A percentile compares a stretch with the other conserved stretches of the same genome.
Conservation (phyloP, 2,888 invertebrate species). For the Harmothoe impar region DNA sequence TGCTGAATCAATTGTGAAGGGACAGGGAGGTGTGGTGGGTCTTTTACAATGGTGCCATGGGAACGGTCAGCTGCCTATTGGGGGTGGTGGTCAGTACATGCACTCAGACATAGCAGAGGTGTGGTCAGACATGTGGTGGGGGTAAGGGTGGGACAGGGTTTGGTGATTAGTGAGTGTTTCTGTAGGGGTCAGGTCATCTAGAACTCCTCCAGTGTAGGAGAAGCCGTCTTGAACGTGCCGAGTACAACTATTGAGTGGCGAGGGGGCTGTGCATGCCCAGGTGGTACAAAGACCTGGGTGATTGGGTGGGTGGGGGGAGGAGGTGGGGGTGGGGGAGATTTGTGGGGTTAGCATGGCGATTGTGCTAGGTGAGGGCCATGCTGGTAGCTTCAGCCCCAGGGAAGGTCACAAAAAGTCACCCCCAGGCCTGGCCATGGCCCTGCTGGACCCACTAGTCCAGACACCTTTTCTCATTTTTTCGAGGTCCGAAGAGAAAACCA, state of each 20-base stretch:
- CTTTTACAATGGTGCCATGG: background rate
- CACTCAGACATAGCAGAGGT: conserved; percentile 1
- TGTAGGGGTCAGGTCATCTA: background rate
- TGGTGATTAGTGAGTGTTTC: too few relatives aligned
- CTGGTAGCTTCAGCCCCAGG: conserved; percentile 39
- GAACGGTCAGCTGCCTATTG: conserved; percentile 22
- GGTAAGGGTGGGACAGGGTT: background rate
- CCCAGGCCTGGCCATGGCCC: background rate
- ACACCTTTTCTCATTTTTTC: background rate
- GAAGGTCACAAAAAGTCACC: conserved; percentile 21
- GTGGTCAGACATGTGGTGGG: conserved; percentile 3
- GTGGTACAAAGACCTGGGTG: background rate
- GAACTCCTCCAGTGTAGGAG: background rate
- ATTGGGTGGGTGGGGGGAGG: conserved; percentile 5
- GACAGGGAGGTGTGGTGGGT: conserved; percentile 24
- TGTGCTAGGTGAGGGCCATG: conserved; percentile 43
- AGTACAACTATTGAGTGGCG: background rate
- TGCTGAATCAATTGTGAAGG: background rate
- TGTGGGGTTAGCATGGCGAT: conserved; percentile 45
- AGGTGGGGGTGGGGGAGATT: background rate
- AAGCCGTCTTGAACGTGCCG: background rate
- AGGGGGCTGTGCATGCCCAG: background rate
- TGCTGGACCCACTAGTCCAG: background rate
- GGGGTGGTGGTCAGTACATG: conserved; percentile 23
- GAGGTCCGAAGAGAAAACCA: background rate